Conservation (phyloP, 2,888 invertebrate genomes). For the Hemaris fuciformis region DNA sequence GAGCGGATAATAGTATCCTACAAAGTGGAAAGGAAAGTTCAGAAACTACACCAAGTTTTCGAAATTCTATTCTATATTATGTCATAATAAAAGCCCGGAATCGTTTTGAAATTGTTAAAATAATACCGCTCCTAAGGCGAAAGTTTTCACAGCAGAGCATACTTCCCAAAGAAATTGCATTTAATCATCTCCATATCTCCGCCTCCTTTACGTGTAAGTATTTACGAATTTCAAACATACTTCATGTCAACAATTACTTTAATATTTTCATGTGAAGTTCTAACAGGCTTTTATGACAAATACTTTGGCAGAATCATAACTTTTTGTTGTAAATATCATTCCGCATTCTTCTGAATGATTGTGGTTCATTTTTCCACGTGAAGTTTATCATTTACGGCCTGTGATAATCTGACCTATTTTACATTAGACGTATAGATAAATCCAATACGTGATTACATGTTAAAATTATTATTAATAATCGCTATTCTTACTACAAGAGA, state of each 20-base stretch:
- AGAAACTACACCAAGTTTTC: not conserved
- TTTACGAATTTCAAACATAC: conserved; percentile 67
- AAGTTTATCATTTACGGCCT: not conserved
- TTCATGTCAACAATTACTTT: conserved; percentile 74
- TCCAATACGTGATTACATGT: not conserved
- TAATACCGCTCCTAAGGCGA: conserved; percentile 54
- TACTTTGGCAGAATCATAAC: conserved; percentile 60
- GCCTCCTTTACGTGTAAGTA: conserved; percentile 52
- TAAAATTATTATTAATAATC: not conserved
- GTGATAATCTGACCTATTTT: not conserved
- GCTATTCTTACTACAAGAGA: too few species aligned
- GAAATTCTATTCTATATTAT: not conserved
- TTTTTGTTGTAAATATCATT: conserved; percentile 21
- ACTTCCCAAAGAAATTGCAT: conserved; percentile 78
- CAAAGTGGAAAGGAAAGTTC: not conserved
- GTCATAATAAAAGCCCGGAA: not conserved
- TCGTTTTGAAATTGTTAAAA: not conserved
- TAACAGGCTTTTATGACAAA: conserved; percentile 59
- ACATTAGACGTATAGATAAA: not conserved
- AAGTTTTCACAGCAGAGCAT: conserved; percentile 68
- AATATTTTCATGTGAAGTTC: conserved; percentile 58
- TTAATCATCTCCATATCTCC: conserved; percentile 73
- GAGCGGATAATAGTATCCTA: not conserved
- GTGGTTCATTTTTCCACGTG: not conserved
- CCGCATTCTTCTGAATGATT: not conserved